Conservation (phyloP, 2,888 invertebrate genomes). For the Agrochola macilenta region DNA sequence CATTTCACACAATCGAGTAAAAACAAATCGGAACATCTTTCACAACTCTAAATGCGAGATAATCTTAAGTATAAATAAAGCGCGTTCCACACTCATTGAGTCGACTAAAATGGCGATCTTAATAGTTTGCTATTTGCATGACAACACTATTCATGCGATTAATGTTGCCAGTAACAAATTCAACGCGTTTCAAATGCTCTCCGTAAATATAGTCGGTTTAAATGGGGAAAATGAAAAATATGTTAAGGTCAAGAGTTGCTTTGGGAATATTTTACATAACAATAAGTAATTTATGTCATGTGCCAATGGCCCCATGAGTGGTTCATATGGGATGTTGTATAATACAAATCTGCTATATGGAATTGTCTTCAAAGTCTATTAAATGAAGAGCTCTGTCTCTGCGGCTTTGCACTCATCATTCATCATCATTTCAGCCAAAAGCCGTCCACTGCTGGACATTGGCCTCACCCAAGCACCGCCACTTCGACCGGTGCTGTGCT, state of each 20-base stretch:
- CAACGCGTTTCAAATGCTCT: conserved; percentile 50
- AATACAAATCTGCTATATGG: not conserved
- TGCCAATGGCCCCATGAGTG: conserved; percentile 8
- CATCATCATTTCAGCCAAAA: not conserved
- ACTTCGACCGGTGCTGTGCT: not conserved
- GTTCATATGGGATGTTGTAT: not conserved
- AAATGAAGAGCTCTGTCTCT: not conserved
- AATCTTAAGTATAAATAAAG: conserved; percentile 55
- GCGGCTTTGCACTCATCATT: not conserved
- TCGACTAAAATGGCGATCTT: conserved; percentile 67
- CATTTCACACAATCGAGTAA: conserved; percentile 57
- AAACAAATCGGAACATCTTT: conserved; percentile 61
- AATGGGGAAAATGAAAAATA: conserved; percentile 51
- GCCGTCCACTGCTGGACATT: not conserved
- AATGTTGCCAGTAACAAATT: conserved; percentile 60
- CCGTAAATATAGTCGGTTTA: conserved; percentile 53
- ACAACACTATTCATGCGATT: conserved; percentile 66
- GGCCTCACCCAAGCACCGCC: too few relatives aligned
- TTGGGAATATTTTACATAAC: conserved; percentile 28
- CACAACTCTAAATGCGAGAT: conserved; percentile 50
- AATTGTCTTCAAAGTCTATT: not conserved
- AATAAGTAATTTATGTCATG: conserved; percentile 39
- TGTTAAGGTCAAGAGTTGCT: conserved; percentile 57
- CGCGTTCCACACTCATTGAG: conserved; percentile 59
- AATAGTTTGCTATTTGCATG: conserved; percentile 66